Conservation (phyloP, 2,113 vertebrate genomes). For the rat (Rattus norvegicus) region DNA sequence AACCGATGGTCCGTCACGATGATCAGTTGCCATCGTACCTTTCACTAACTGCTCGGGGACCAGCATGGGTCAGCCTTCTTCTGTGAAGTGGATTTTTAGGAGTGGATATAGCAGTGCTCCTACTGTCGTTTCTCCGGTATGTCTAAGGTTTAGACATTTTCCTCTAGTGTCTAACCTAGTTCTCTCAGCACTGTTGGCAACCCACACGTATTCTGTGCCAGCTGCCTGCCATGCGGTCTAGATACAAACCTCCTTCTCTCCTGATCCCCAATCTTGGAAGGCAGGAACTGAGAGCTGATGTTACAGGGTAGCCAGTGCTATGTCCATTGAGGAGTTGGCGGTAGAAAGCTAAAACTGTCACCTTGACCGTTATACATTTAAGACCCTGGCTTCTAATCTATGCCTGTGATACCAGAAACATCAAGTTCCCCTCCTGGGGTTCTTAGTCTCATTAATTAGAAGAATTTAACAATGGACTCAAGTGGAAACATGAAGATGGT, state of each 20-base stretch:
- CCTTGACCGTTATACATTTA: not conserved
- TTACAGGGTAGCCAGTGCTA: not conserved
- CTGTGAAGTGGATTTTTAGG: not conserved
- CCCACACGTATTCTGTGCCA: not conserved
- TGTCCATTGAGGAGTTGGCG: not conserved
- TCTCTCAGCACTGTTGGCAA: not conserved
- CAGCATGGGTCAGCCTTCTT: not conserved
- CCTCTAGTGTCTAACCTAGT: not conserved
- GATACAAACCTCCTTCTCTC: conserved; percentile 37
- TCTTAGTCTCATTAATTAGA: not conserved
- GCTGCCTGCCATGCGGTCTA: not conserved
- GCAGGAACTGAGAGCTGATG: conserved; percentile 5
- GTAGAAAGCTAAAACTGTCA: not conserved
- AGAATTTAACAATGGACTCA: not conserved
- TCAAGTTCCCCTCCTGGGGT: too few species aligned
- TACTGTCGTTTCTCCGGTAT: not conserved
- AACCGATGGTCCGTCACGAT: not conserved
- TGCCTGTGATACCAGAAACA: not conserved
- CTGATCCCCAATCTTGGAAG: not conserved
- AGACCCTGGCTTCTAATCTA: conserved; percentile 6
- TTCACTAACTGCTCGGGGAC: not conserved
- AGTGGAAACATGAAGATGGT: not conserved
- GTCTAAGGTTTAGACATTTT: not conserved
- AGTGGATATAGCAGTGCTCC: not conserved
- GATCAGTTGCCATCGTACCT: conserved; percentile 10